Base-by-base conservation (phyloP, 2,888 invertebrate genomes). In the Caenorhabditis drosophilae region DNA sequence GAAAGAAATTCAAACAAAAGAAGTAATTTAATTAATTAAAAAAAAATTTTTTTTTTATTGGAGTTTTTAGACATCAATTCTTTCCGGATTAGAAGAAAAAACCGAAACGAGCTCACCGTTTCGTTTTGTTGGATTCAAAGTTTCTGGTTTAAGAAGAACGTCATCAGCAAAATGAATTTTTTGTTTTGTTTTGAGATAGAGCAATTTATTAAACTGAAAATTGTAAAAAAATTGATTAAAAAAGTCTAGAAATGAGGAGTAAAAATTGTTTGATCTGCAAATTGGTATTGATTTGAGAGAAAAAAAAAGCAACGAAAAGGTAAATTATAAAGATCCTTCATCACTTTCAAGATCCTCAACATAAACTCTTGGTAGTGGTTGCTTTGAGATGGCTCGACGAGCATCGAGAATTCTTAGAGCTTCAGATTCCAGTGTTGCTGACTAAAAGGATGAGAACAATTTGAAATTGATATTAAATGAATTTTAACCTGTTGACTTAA, bases 361-460 rank as follows among this genome's bases (percentile, higher is more conserved):
- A 48, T 68, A 68, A 18, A 68, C 66, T 41, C 55, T 48, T 15
- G 71, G 68, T 12, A 72, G 47, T 7, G 58, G 68, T 42, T 60
- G 62, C 25, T 57, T 57, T 38, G 42, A 45, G 51, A 72, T 58
- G 18, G 73, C 61, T 25, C 61, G 49, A 31, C 64, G 54, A n/a
- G 58, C 49, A 38, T 67, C 73, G 40, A 73, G 45, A 40, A 69
- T 66, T 27, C 73, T 62, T 18, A 67, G 56, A 12, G 73, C 73
- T 44, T 73, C 73, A 12, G 60, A 47, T 59, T 73, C 73, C 16
- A 73, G 50, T 2, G 63, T 49, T 15, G 67, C 61, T 2, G 69
- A 67, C 69, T 72, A 42, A 11, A 64, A 49, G 15, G 27, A 41
- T 22, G 34, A 41, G 35, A 34, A 12, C 15, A 22, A 9, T 16